Conservation (phyloP, 2,888 invertebrate genomes). For the Limnephilus auricula region DNA sequence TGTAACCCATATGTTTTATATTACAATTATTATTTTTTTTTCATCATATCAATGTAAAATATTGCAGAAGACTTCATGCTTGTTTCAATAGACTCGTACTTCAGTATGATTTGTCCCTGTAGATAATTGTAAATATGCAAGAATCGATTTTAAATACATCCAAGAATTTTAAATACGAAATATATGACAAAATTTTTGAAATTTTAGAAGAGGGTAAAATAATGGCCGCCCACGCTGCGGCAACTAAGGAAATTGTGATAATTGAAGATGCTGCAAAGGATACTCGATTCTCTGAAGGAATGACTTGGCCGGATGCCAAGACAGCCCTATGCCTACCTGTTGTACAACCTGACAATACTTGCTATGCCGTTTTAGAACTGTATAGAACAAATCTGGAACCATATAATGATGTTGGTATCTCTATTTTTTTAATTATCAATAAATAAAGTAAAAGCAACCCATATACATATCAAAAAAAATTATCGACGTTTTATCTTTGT, state of each 20-base stretch:
- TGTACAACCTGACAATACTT: constrained; percentile 78
- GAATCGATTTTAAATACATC: too few species aligned
- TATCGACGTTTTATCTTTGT: too few species aligned
- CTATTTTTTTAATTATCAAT: constrained; percentile 32
- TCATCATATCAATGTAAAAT: too few species aligned
- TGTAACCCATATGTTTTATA: too few species aligned
- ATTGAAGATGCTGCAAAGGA: constrained; percentile 78
- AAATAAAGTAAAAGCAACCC: not conserved
- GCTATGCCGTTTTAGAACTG: constrained; percentile 79
- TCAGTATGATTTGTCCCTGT: not conserved
- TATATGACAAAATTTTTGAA: not conserved
- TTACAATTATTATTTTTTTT: too few species aligned
- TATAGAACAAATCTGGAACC: constrained; percentile 73
- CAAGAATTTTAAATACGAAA: not conserved
- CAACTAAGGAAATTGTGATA: constrained; percentile 77
- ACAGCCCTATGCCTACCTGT: constrained; percentile 80
- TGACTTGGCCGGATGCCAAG: constrained; percentile 78
- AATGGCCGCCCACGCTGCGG: constrained; percentile 79
- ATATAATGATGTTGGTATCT: constrained; percentile 71
- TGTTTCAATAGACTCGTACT: not conserved
- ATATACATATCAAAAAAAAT: not conserved
- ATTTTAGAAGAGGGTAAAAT: constrained; percentile 74
- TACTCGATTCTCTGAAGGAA: constrained; percentile 78
- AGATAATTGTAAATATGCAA: too few species aligned
- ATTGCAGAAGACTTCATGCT: not conserved